phyloP scores from a whole-genome alignment of 2,113 vertebrate species.

The Pteronura brasiliensis region DNA sequence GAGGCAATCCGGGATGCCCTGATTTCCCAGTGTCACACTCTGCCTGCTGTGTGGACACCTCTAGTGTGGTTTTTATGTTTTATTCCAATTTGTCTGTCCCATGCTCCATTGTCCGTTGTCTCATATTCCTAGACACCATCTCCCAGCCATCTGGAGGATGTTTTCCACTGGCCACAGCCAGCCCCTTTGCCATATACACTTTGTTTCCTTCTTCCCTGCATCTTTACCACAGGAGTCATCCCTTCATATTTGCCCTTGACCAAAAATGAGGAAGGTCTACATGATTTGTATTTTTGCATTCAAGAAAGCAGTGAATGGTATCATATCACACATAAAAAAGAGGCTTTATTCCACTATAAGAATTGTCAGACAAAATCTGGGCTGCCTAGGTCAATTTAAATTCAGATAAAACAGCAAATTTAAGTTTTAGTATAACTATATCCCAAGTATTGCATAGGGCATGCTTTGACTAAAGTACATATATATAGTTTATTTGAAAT shows the following conservation, averaged over 20 bases:
- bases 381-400: background rate
- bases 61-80: background rate
- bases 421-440: background rate
- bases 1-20: background rate
- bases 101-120: background rate
- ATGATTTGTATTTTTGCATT: background rate
- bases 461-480: background rate
- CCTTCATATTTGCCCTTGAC: background rate
- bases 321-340: background rate
- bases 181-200: rapidly evolving
- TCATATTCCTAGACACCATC: background rate
- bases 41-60: background rate
- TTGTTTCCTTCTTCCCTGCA: background rate
- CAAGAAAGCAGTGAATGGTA: background rate
- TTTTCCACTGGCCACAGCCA: too few species aligned
- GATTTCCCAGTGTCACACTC: rapidly evolving
- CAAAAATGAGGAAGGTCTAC: background rate
- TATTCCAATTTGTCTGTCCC: background rate
- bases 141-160: background rate
- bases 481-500: background rate
- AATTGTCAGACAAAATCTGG: background rate
- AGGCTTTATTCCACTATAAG: background rate
- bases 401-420: background rate
- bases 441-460: background rate
- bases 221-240: background rate